These are phyloP conservation scores for Cromileptes altivelis DNA, from an alignment of 2,113 vertebrate genomes.

Conservation along the genomic window DNA sequence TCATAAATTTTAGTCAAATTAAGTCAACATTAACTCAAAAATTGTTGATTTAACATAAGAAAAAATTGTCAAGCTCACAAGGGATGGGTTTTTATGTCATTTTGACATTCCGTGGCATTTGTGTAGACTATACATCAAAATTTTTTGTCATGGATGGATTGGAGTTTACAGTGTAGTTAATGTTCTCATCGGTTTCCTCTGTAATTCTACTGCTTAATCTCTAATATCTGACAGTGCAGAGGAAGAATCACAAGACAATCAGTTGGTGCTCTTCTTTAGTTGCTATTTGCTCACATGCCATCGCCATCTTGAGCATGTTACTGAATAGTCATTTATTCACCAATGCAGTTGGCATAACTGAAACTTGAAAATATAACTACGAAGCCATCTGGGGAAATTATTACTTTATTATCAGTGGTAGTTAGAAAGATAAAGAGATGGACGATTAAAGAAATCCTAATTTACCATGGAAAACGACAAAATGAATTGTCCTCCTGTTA, in stretches of 20 bases:
- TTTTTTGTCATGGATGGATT: too few species aligned
- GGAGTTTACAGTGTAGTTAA: too few species aligned
- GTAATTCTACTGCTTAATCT: not conserved
- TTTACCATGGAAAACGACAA: not conserved
- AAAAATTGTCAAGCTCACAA: too few species aligned
- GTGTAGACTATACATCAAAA: too few species aligned
- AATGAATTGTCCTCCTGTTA: not conserved
- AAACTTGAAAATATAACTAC: not conserved
- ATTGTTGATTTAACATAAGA: too few species aligned
- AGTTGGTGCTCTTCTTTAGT: not conserved
- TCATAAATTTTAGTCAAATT: too few species aligned
- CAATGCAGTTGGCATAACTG: not conserved
- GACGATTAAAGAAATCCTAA: not conserved
- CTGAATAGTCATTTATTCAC: not conserved
- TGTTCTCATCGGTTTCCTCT: not conserved
- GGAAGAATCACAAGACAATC: not conserved
- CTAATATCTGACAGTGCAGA: not conserved
- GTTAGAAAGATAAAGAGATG: not conserved
- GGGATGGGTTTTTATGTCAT: too few species aligned
- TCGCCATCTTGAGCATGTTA: not conserved
- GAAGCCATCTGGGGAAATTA: not conserved
- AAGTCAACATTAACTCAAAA: too few species aligned
- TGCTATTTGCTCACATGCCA: not conserved
- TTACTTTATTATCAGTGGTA: not conserved
- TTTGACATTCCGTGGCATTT: too few species aligned